These are phyloP conservation scores for Craterocephalus amniculus DNA, from an alignment of 2,797 vertebrate genomes.

Conservation along the genomic window DNA sequence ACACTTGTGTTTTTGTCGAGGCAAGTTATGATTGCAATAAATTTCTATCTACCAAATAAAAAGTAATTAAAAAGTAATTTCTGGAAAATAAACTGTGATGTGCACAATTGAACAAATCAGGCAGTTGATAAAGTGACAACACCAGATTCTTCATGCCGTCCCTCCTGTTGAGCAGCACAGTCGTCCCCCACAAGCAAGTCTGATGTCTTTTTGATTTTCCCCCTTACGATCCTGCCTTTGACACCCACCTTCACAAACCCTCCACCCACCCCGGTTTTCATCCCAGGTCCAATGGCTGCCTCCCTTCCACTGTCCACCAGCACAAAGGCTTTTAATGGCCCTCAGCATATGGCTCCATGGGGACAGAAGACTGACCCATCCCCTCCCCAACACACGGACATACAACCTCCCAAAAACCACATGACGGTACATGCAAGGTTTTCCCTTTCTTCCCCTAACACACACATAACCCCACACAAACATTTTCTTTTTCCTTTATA, in stretches of 20 bases:
- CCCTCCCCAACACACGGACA: conserved; percentile 42
- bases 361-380: conserved; percentile 50
- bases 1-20: not conserved
- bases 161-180: conserved; percentile 56
- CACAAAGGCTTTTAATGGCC: conserved; percentile 82
- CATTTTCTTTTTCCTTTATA: conserved; percentile 15
- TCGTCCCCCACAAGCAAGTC: conserved; percentile 70
- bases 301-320: conserved; percentile 67
- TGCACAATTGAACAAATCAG: not conserved
- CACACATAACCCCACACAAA: conserved; percentile 26
- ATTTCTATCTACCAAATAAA: not conserved
- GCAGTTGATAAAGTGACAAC: conserved; percentile 20
- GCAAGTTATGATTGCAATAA: not conserved
- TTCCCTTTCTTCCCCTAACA: not conserved
- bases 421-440: conserved; percentile 10
- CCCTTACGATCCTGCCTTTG: conserved; percentile 68
- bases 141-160: conserved; percentile 18
- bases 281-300: conserved; percentile 68
- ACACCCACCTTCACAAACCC: conserved; percentile 70
- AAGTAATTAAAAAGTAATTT: not conserved
- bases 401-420: conserved; percentile 30
- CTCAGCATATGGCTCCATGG: conserved; percentile 68
- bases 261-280: conserved; percentile 73
- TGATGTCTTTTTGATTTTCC: conserved; percentile 82
- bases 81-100: not conserved